Base-by-base conservation (phyloP, 2,797 vertebrate species). In the Chromobotia macracanthus region DNA sequence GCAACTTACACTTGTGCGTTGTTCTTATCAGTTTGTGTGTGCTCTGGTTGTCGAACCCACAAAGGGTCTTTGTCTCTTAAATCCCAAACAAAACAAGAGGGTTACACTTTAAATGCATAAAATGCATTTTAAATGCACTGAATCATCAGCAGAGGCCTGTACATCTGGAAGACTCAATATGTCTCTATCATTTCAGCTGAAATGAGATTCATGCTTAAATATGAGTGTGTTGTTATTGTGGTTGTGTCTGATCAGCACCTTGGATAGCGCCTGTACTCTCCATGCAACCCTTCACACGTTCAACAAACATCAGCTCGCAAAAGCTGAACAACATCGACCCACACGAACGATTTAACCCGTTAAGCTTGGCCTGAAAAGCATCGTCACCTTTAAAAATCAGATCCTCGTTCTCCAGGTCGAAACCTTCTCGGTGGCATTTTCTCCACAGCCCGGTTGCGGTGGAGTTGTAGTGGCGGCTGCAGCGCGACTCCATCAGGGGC, bases 391-490 rank as follows among this genome's bases (percentile, higher is more conserved):
- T 96, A 81, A 93, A 93, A 86, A 96, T 96, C 66, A 95, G 90
- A 88, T 96, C 95, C 88, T 97, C 96, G 41, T 93, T 96, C 87
- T 96, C 95, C 85, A 94, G 85, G 87, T 96, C 95, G 83, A 94
- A 97, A 1, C 94, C 95, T 71, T 92, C 92, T 23, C 96, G 93
- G 84, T 95, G 95, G 81, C 95, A 96, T 91, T 92, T 95, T 79
- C 93, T 94, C 95, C 95, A 96, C 84, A 97, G 94, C 61, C 96
- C 96, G 75, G 95, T 94, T 60, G 95, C 90, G 79, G 96, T 96
- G 79, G 95, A 96, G 91, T 96, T 96, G 89, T 94, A 96, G 84
- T 94, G 94, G 87, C 95, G 95, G 90, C 91, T 94, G 92, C 95
- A 96, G 85, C 95, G 94, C 28, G 95, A 95, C 88, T 96, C 95